Evolutionary conservation across 1,140 invertebrate species (phyloP).

Genomic region (Laodelphax striatellus): DNA sequence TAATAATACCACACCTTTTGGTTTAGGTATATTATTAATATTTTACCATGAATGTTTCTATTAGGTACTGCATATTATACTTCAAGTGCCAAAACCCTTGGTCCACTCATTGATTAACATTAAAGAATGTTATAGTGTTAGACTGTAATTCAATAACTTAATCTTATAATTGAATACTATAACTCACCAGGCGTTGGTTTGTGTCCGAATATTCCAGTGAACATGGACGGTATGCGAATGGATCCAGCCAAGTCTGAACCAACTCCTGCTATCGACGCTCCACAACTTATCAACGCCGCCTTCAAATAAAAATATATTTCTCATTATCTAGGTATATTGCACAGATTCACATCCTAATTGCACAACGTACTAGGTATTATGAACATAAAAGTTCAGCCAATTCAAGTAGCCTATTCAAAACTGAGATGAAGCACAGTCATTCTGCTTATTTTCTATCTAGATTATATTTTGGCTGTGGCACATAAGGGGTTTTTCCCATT

Average conservation of each 20-base stretch:
- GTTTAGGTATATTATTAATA: too few species aligned
- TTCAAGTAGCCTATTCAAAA: too few species aligned
- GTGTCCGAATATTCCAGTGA: conserved; percentile 79
- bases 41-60: too few species aligned
- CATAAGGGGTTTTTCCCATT: too few species aligned
- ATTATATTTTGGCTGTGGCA: too few species aligned
- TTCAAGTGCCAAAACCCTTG: too few species aligned
- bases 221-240: conserved; percentile 71
- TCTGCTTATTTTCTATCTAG: too few species aligned
- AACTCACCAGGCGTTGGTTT: conserved; percentile 59
- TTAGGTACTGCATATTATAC: too few species aligned
- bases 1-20: too few species aligned
- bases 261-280: conserved; percentile 64
- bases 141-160: too few species aligned
- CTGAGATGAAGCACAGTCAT: too few species aligned
- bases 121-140: too few species aligned
- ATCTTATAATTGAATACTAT: background rate
- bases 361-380: background rate
- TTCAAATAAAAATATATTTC: conserved; percentile 30
- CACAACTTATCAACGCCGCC: conserved; percentile 54
- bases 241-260: conserved; percentile 81
- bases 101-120: background rate
- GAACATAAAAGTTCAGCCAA: background rate
- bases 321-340: conserved; percentile 41
- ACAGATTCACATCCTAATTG: conserved; percentile 5